These are phyloP conservation scores for Galerucella nymphaeae DNA, from an alignment of 2,888 invertebrate genomes.

Conservation along the genomic window DNA sequence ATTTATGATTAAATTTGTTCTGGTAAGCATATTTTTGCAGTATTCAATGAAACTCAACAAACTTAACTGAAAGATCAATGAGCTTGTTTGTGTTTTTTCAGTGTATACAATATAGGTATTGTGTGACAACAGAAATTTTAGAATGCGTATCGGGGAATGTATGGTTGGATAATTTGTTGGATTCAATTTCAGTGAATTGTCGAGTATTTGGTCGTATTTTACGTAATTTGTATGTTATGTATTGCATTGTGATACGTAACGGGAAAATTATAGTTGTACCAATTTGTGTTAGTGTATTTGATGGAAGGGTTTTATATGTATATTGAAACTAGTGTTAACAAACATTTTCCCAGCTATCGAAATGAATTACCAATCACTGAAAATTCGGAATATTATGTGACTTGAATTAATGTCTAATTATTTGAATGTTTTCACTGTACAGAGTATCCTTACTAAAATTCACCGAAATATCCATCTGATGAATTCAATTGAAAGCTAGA, in stretches of 20 bases:
- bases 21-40: no score
- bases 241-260: not conserved
- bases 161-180: conserved; percentile 26
- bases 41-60: no score
- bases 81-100: no score
- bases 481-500: no score
- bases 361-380: no score
- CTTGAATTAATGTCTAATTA: not conserved
- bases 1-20: no score
- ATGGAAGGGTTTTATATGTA: not conserved
- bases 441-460: no score
- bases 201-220: conserved; percentile 21
- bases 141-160: conserved; percentile 20
- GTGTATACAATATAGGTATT: conserved; percentile 16
- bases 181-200: conserved; percentile 27
- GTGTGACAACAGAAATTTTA: conserved; percentile 21
- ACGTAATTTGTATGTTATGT: conserved; percentile 26
- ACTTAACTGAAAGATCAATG: no score
- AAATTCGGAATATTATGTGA: no score
- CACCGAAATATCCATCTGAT: no score
- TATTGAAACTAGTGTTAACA: conserved; percentile 1
- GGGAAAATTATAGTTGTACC: conserved; percentile 15
- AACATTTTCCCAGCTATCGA: not conserved
- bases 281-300: conserved; percentile 11
- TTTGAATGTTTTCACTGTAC: not conserved